Conservation (phyloP, 2,113 vertebrate genomes). For the Orientallactaga bullata region DNA sequence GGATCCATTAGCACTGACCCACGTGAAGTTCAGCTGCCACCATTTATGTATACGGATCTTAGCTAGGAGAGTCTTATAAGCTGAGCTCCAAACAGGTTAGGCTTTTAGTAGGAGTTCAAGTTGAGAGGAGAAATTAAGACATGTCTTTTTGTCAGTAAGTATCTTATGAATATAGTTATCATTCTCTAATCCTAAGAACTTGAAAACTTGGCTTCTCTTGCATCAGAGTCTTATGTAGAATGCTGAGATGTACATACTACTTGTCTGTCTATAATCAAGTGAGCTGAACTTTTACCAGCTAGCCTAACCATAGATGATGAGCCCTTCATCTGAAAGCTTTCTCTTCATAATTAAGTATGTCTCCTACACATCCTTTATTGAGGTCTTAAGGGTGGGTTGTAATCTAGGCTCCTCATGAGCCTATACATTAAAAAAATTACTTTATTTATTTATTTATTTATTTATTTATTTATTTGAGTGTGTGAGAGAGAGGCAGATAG, state of each 20-base stretch:
- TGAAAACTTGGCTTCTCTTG: constrained; percentile 10
- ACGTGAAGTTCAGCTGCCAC: constrained; percentile 54
- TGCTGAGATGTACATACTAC: neutral
- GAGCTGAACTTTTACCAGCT: neutral
- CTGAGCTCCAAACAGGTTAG: neutral
- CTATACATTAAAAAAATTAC: no score
- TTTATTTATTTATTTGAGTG: no score
- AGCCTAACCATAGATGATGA: neutral
- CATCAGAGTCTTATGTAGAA: neutral
- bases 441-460: no score
- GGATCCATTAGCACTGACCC: constrained; percentile 54
- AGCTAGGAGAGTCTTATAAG: neutral
- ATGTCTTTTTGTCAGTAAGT: neutral
- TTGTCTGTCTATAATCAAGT: neutral
- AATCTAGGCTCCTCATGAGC: neutral
- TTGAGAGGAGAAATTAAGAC: neutral
- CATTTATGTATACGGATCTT: neutral
- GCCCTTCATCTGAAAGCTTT: neutral
- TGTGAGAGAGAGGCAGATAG: no score
- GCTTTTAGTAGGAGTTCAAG: constrained; percentile 30
- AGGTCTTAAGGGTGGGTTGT: neutral
- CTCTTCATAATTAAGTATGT: neutral
- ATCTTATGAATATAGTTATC: neutral
- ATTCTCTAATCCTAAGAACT: constrained; percentile 38
- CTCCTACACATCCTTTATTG: neutral